Percentiles rank a stretch among this genome's conserved stretches.
Conservation (phyloP, 2,888 invertebrate genomes). For the Folsomia manolachei region DNA sequence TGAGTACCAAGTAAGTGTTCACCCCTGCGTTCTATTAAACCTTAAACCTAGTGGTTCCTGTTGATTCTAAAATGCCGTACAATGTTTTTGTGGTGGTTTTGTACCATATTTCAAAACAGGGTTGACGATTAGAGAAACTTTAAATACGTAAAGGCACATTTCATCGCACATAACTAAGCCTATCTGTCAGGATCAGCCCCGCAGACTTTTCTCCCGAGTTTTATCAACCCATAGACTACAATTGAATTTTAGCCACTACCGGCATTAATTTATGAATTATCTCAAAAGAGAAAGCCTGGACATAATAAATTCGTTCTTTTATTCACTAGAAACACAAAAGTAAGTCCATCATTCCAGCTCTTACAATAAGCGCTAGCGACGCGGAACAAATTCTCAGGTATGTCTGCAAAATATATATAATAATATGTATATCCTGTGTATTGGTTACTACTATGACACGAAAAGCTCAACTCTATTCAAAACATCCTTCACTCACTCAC, state of each 20-base stretch:
- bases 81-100: not conserved
- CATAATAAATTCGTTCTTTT: slow-evolving; percentile 20
- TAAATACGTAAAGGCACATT: not conserved
- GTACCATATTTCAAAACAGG: too few species aligned
- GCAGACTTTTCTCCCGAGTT: too few species aligned
- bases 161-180: too few species aligned
- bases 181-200: too few species aligned
- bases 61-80: not conserved
- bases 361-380: slow-evolving; percentile 46
- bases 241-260: not conserved
- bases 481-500: too few species aligned
- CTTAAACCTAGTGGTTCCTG: too few species aligned
- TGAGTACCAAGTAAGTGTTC: slow-evolving; percentile 48
- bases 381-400: slow-evolving; percentile 49
- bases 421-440: too few species aligned
- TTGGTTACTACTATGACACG: not conserved
- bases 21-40: too few species aligned
- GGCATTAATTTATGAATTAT: slow-evolving; percentile 1
- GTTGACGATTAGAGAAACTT: too few species aligned
- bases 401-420: not conserved
- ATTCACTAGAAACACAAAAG: slow-evolving; percentile 42
- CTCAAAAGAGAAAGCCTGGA: not conserved
- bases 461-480: not conserved
- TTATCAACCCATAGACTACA: not conserved
- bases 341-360: slow-evolving; percentile 42